Percentiles rank a stretch among this genome's conserved stretches.
phyloP scores from a whole-genome alignment of 2,113 vertebrate species.

The Halichoerus grypus region DNA sequence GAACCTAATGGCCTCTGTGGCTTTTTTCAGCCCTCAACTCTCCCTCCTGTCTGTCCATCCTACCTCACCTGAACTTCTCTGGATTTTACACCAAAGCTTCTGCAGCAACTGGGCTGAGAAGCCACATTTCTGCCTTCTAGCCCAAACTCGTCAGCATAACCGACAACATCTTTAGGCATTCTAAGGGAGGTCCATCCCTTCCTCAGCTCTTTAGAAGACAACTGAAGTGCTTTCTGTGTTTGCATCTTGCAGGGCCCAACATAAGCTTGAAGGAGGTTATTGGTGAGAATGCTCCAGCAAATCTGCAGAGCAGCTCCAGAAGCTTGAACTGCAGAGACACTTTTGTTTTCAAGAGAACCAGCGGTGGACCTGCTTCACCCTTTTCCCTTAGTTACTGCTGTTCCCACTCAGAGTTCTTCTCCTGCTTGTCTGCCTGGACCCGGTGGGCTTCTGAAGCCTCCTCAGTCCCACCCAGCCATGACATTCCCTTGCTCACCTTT shows the following conservation, averaged over 20 bases:
- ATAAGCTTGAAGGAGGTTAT: neutral
- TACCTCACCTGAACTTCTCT: neutral
- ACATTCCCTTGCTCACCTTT: conserved; percentile 86
- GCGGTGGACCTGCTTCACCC: accelerated
- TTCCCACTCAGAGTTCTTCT: neutral
- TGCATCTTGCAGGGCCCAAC: neutral
- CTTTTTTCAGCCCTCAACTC: neutral
- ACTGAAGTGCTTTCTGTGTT: neutral
- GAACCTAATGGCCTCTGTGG: neutral
- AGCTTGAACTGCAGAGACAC: neutral
- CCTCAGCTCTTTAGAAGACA: neutral
- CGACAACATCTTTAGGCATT: neutral
- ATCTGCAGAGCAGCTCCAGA: neutral
- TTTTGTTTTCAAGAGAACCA: neutral
- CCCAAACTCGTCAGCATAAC: neutral
- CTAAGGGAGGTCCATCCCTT: neutral
- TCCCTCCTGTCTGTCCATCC: neutral
- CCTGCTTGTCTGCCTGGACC: neutral
- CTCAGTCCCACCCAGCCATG: no score
- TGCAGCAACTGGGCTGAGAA: neutral
- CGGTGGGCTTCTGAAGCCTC: neutral
- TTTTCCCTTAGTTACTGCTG: neutral
- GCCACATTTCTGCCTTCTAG: neutral
- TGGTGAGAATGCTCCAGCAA: neutral
- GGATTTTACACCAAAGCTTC: neutral